Evolutionary conservation across 2,888 invertebrate species (phyloP).

Genomic region (Drosophila neutralis): DNA sequence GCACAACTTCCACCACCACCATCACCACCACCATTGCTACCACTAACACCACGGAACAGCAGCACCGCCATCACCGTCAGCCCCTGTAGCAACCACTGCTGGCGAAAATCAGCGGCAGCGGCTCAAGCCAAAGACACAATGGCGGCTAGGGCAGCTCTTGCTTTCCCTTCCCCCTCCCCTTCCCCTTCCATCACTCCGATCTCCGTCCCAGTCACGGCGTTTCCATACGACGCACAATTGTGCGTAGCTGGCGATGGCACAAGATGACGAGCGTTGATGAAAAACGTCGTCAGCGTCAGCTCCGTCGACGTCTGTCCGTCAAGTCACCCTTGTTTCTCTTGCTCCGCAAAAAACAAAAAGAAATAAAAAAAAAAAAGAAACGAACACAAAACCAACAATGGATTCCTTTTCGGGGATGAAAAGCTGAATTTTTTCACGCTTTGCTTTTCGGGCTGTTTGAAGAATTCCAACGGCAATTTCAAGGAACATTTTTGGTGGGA

Average conservation of each 20-base stretch:
- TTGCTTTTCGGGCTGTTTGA: conserved; percentile 51
- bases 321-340: conserved; percentile 77
- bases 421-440: conserved; percentile 71
- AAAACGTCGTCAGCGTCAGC: conserved; percentile 67
- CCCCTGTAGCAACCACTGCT: conserved; percentile 49
- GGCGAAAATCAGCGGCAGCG: conserved; percentile 26
- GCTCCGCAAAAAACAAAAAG: conserved; percentile 31
- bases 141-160: conserved; percentile 58
- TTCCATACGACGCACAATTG: conserved; percentile 65
- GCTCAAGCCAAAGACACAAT: conserved; percentile 60
- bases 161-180: conserved; percentile 1
- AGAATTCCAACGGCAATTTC: conserved; percentile 16
- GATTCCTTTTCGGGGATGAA: conserved; percentile 76
- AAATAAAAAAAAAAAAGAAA: conserved; percentile 36
- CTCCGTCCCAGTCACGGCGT: not conserved
- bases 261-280: conserved; percentile 82
- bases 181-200: not conserved
- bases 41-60: conserved; percentile 10
- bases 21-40: conserved; percentile 27
- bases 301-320: conserved; percentile 81
- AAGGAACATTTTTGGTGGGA: not conserved
- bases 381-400: conserved; percentile 61
- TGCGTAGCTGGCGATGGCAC: conserved; percentile 77
- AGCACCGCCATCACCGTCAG: conserved; percentile 28
- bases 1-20: conserved; percentile 70